Evolutionary conservation across 2,888 invertebrate genomes (phyloP).

Genomic region (Xestia sexstrigata): DNA sequence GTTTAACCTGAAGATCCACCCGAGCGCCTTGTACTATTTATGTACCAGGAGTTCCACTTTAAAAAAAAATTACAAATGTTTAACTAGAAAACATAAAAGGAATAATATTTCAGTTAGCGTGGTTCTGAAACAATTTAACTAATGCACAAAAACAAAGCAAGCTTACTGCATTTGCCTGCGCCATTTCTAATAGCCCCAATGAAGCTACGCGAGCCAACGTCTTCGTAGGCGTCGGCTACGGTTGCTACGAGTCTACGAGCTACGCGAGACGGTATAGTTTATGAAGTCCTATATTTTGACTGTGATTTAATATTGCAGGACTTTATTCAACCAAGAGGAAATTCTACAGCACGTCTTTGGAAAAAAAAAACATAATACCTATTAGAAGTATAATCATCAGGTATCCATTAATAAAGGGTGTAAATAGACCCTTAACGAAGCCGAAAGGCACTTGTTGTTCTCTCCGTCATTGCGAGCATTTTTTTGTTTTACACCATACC

Average conservation of each 20-base stretch:
- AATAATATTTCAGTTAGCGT: not conserved
- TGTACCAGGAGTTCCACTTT: no score
- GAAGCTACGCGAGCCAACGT: conserved; percentile 23
- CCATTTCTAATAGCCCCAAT: conserved; percentile 13
- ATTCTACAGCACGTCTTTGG: not conserved
- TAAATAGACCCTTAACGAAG: no score
- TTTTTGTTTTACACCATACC: no score
- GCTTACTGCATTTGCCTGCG: not conserved
- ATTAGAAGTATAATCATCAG: not conserved
- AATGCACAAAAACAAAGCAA: conserved; percentile 6
- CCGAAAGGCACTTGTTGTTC: no score
- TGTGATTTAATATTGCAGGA: not conserved
- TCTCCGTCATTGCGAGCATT: no score
- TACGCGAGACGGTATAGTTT: conserved; percentile 27
- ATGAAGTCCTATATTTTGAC: not conserved
- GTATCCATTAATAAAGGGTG: no score
- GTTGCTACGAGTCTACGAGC: conserved; percentile 40
- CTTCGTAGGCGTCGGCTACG: conserved; percentile 30
- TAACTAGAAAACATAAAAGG: not conserved
- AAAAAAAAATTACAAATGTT: no score
- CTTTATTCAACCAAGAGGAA: not conserved
- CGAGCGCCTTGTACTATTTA: no score
- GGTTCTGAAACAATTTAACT: conserved; percentile 1
- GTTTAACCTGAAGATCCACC: no score
- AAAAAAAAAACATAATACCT: not conserved